Conservation (phyloP, 2,797 vertebrate species). For the Trachurus trachurus region DNA sequence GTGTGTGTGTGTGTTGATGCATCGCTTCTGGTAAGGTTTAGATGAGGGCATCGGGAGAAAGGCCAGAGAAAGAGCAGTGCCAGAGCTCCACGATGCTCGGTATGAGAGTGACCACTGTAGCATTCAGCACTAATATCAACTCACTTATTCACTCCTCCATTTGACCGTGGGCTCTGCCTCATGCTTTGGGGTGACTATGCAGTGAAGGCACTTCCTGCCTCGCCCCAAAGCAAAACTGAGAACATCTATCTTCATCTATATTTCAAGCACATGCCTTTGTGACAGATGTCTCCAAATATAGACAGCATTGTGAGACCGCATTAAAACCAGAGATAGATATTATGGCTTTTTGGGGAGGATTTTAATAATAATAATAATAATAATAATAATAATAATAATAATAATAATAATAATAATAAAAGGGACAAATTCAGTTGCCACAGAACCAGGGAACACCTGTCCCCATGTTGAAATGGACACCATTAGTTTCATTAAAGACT, state of each 20-base stretch:
- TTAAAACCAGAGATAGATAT: slow-evolving; percentile 1
- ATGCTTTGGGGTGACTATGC: slow-evolving; percentile 32
- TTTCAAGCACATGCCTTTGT: slow-evolving; percentile 35
- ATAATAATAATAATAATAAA: too few relatives aligned
- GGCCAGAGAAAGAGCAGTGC: slow-evolving; percentile 48
- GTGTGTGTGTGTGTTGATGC: neutral
- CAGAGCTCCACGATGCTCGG: slow-evolving; percentile 44
- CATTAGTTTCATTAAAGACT: slow-evolving; percentile 25
- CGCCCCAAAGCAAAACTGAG: slow-evolving; percentile 33
- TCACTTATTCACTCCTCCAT: slow-evolving; percentile 41
- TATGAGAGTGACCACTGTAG: slow-evolving; percentile 58
- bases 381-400: too few relatives aligned
- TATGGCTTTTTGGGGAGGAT: slow-evolving; percentile 4
- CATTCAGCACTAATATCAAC: slow-evolving; percentile 54
- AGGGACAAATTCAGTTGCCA: neutral
- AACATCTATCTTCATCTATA: slow-evolving; percentile 42
- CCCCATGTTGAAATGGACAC: slow-evolving; percentile 1
- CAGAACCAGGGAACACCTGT: neutral
- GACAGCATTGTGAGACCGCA: neutral
- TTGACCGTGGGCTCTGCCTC: slow-evolving; percentile 26
- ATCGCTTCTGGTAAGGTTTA: slow-evolving; percentile 34
- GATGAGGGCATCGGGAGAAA: slow-evolving; percentile 26
- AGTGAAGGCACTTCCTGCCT: slow-evolving; percentile 34
- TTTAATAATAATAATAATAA: too few relatives aligned
- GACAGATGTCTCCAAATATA: slow-evolving; percentile 53